Base-by-base conservation (phyloP, 30 jellyfish, hydroid and myxozoan species). In the Catostylus mosaicus region DNA sequence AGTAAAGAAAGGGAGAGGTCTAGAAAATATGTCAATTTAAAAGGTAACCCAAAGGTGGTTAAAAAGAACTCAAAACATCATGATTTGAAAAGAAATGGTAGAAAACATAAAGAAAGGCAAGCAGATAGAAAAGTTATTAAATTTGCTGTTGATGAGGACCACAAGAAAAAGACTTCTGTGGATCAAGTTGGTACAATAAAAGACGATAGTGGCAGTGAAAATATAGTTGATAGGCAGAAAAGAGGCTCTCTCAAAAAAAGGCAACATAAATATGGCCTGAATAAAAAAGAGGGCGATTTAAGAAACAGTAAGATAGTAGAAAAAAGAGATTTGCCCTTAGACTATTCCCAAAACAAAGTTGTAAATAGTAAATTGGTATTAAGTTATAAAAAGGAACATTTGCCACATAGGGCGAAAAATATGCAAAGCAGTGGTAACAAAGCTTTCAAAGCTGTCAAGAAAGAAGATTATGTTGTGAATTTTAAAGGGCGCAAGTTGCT, bases 401-500 rank as follows among this genome's bases (percentile, higher is more conserved):
- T 10, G 19, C 67, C 67, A 67, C 16, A 3, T 14, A 20, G 18
- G 16, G 59, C 26, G 79, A 14, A 67, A 30, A 67, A 30, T 6
- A 67, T n/a, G 31, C 59, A 8, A 35, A 35, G 59, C 7, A 63
- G 46, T 8, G 50, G n/a, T 7, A 63, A 63, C 12, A 14, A 7
- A 30, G 85, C 59, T 73, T 73, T 63, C n/a, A 73, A 38, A 73
- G 75, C 32, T 0, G 30, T 19, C 48, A 27, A 20, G 30, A 23
- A 23, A 18, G 38, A 35, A 16, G 84, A 23, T 8, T 40, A 81
- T 78, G 71, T 48, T 78, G 30, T 84, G 16, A 34, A 23, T 2
- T 1, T 54, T 32, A 51, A 60, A 45, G 78, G 80, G 84, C 91
- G 91, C 29, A 81, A 67, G 61, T 43, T 81, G 32, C 71, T 81